Percentiles rank a stretch among this genome's conserved stretches.
Conservation (phyloP, 2,113 vertebrate genomes). For the Seriola aureovittata region DNA sequence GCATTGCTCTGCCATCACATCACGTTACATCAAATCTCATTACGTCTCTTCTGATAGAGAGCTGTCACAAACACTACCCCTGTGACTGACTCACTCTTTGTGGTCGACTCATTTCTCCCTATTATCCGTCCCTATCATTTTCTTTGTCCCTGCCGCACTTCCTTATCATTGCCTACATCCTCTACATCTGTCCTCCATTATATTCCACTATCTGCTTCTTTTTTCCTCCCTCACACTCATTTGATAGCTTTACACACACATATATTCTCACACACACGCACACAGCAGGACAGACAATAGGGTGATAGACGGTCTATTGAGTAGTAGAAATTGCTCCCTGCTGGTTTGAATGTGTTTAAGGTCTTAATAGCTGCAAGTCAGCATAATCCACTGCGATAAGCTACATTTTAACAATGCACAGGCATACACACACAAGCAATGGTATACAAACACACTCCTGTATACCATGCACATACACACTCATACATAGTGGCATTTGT, state of each 20-base stretch:
- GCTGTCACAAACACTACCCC: constrained; percentile 31
- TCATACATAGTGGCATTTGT: constrained; percentile 38
- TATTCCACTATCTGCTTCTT: constrained; percentile 41
- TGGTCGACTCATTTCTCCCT: constrained; percentile 43
- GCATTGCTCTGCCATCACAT: constrained; percentile 42
- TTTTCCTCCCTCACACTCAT: constrained; percentile 21
- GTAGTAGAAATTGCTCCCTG: constrained; percentile 60
- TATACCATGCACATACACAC: constrained; percentile 30
- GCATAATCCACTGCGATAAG: constrained; percentile 71
- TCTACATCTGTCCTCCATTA: constrained; percentile 57
- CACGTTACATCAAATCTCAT: constrained; percentile 62
- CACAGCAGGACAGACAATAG: constrained; percentile 55
- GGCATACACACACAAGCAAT: constrained; percentile 3
- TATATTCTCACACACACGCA: constrained; percentile 19
- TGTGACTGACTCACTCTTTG: constrained; percentile 40
- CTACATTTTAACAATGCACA: constrained; percentile 51
- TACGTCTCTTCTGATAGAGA: constrained; percentile 54
- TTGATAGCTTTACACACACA: constrained; percentile 42
- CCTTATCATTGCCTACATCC: constrained; percentile 56
- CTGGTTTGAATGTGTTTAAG: constrained; percentile 74
- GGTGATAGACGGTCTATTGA: constrained; percentile 61
- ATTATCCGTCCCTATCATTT: constrained; percentile 49
- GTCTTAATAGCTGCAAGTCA: constrained; percentile 76
- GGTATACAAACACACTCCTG: constrained; percentile 4
- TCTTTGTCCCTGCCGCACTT: constrained; percentile 45